phyloP scores from a whole-genome alignment of 2,888 invertebrate genomes.

The Trissolcus japonicus region DNA sequence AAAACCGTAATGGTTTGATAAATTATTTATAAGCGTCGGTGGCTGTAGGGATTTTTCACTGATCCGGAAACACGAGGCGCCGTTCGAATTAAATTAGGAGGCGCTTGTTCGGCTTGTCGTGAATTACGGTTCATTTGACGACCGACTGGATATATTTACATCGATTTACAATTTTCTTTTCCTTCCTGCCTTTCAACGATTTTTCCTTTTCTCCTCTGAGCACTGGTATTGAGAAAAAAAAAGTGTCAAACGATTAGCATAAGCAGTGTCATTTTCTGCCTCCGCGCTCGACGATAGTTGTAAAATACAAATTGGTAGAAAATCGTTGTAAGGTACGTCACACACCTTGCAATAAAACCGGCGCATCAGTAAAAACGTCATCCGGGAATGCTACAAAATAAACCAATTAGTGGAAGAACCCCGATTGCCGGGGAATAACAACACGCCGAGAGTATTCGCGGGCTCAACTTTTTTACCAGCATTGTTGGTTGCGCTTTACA shows the following conservation, averaged over 20 bases:
- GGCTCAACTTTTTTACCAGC: constrained; percentile 38
- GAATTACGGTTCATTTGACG: neutral
- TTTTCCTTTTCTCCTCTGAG: no score
- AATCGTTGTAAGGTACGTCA: constrained; percentile 18
- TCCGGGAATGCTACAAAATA: constrained; percentile 60
- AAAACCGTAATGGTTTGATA: constrained; percentile 21
- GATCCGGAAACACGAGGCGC: constrained; percentile 9
- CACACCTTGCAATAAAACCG: constrained; percentile 27
- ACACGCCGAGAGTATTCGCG: constrained; percentile 25
- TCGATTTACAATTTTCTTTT: neutral
- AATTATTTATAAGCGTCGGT: constrained; percentile 26
- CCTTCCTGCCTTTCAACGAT: no score
- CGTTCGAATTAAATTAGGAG: constrained; percentile 11
- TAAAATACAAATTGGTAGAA: constrained; percentile 13
- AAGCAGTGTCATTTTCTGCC: constrained; percentile 2
- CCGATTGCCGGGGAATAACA: constrained; percentile 43
- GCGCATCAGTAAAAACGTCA: constrained; percentile 44
- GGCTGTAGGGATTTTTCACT: constrained; percentile 13
- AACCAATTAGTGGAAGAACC: constrained; percentile 58
- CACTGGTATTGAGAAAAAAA: no score
- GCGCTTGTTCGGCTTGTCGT: neutral
- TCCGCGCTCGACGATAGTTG: neutral
- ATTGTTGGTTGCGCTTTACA: constrained; percentile 15
- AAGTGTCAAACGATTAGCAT: constrained; percentile 17
- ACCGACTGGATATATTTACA: neutral